phyloP scores from a whole-genome alignment of 2,797 vertebrate genomes.

The Peromyscus eremicus region DNA sequence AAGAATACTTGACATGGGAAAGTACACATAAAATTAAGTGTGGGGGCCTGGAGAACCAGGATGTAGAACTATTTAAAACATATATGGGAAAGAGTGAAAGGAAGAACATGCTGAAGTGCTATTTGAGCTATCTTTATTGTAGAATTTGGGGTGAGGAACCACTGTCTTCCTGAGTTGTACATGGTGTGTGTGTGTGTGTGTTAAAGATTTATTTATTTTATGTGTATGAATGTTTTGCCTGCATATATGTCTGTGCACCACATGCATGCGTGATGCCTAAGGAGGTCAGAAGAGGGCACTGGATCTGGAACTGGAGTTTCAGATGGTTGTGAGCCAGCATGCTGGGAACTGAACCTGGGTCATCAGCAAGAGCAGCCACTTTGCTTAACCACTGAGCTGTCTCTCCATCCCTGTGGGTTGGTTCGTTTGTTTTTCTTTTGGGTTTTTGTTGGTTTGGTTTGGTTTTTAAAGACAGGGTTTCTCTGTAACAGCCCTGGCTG shows the following conservation, averaged over 20 bases:
- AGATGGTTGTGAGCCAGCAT: neutral
- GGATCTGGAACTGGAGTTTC: neutral
- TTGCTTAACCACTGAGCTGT: neutral
- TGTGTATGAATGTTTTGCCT: neutral
- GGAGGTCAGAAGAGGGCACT: neutral
- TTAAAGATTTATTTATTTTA: no score
- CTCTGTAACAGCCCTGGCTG: neutral
- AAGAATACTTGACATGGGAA: conserved; percentile 54
- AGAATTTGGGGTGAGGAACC: conserved; percentile 29
- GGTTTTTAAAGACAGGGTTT: neutral
- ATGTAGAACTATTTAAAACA: conserved; percentile 43
- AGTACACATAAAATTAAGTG: conserved; percentile 30
- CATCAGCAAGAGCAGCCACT: neutral
- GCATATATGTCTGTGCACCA: neutral
- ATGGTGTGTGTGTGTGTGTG: neutral
- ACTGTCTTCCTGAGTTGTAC: conserved; percentile 39
- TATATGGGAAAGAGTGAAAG: conserved; percentile 7
- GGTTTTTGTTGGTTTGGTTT: no score
- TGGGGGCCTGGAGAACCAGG: conserved; percentile 11
- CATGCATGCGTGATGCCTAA: neutral
- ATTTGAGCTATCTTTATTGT: neutral
- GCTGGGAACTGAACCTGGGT: neutral
- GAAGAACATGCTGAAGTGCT: neutral
- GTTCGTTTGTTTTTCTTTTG: no score
- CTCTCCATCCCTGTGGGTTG: neutral